These are phyloP conservation scores for Sebastes oblongus DNA, from an alignment of 2,797 vertebrate species.

Conservation along the genomic window DNA sequence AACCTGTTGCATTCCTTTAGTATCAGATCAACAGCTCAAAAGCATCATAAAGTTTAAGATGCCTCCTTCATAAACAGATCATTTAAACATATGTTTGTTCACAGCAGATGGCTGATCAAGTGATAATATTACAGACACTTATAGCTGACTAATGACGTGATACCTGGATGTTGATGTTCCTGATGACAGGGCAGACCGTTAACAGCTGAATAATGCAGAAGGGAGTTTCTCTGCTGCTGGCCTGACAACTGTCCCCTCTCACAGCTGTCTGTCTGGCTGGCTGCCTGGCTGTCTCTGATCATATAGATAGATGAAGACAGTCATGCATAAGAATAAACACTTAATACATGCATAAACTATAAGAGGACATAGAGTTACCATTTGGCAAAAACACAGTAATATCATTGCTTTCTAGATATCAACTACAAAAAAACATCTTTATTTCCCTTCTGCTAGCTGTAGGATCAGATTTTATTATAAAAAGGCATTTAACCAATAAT, in stretches of 20 bases:
- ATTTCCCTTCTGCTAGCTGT: neutral
- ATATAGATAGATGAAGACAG: constrained; percentile 9
- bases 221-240: constrained; percentile 44
- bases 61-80: neutral
- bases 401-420: neutral
- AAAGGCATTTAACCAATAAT: neutral
- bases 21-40: neutral
- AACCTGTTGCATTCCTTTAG: neutral
- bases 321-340: constrained; percentile 1
- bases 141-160: constrained; percentile 8
- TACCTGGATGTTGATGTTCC: constrained; percentile 35
- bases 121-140: constrained; percentile 38
- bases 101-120: constrained; percentile 18
- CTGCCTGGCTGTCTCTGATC: constrained; percentile 52
- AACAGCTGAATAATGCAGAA: constrained; percentile 68
- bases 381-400: neutral
- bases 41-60: neutral
- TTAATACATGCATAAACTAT: neutral
- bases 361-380: neutral
- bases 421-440: neutral
- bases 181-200: constrained; percentile 34
- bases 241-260: constrained; percentile 87
- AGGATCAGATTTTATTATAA: neutral
- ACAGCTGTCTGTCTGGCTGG: constrained; percentile 85
- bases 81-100: constrained; percentile 14